phyloP scores from a whole-genome alignment of 2,888 invertebrate species.

The Quadroppia sp. region DNA sequence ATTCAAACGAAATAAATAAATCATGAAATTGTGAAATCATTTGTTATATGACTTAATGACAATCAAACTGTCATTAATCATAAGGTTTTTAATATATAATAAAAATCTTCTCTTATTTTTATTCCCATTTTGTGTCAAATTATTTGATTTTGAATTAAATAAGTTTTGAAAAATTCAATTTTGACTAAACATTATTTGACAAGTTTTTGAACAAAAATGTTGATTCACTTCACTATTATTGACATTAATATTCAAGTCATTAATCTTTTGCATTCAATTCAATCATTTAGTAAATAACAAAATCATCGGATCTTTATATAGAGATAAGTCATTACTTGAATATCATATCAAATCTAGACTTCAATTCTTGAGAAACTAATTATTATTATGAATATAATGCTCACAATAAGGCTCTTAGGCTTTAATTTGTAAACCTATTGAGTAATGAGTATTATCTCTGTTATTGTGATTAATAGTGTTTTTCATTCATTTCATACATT shows the following conservation, averaged over 20 bases:
- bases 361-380: neutral
- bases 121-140: conserved; percentile 23
- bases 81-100: conserved; percentile 21
- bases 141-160: conserved; percentile 5
- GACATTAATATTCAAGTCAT: conserved; percentile 1
- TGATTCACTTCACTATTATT: neutral
- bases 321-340: neutral
- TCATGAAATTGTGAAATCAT: conserved; percentile 10
- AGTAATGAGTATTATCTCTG: conserved; percentile 2
- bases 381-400: conserved; percentile 19
- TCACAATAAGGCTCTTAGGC: neutral
- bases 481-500: neutral
- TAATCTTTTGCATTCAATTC: neutral
- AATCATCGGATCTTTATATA: neutral
- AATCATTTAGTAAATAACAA: neutral
- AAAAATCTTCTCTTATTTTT: conserved; percentile 23
- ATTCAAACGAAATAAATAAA: conserved; percentile 13
- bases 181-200: conserved; percentile 3
- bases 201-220: neutral
- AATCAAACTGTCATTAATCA: conserved; percentile 36
- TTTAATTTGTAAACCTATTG: conserved; percentile 5
- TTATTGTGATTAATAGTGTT: conserved; percentile 22
- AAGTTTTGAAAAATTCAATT: neutral
- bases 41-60: conserved; percentile 34
- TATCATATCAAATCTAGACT: neutral